phyloP scores from a whole-genome alignment of 1,140 invertebrate species.

The Polypedilum pembai region DNA sequence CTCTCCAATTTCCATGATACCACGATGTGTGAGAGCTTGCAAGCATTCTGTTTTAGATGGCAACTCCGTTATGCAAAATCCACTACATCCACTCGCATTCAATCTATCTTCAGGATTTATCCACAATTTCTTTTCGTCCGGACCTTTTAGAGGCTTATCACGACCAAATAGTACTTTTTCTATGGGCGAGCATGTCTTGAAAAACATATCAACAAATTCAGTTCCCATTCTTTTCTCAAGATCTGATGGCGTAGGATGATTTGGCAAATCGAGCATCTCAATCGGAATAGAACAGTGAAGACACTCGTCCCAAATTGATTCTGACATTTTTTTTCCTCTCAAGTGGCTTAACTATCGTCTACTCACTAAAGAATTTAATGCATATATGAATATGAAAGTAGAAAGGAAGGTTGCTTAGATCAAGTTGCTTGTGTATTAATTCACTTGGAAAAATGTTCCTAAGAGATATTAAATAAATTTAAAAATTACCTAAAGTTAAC shows the following conservation, averaged over 20 bases:
- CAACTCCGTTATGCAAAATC: background rate
- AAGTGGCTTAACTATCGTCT: background rate
- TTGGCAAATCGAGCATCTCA: background rate
- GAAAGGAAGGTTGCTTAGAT: too few relatives aligned
- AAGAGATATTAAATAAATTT: too few relatives aligned
- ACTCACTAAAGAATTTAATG: too few relatives aligned
- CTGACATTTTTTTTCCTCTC: background rate
- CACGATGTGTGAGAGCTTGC: background rate
- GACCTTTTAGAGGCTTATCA: constrained; percentile 20
- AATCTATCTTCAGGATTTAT: background rate
- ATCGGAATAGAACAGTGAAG: background rate
- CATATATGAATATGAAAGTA: too few relatives aligned
- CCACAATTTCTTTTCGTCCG: background rate
- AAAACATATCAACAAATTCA: background rate
- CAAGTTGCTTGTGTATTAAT: too few relatives aligned
- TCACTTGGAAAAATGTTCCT: too few relatives aligned
- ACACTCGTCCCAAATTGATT: background rate
- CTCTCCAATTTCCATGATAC: background rate
- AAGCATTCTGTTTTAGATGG: background rate
- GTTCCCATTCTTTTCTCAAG: background rate
- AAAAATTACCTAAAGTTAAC: too few relatives aligned
- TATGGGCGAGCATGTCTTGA: background rate
- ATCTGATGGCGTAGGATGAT: background rate
- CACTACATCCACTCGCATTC: background rate
- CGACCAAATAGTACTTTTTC: background rate